Percentiles rank a stretch among this genome's conserved stretches.
These are phyloP conservation scores for Pocillopora meandrina DNA, from an alignment of 92 coral and sea anemone genomes.

Conservation along the genomic window DNA sequence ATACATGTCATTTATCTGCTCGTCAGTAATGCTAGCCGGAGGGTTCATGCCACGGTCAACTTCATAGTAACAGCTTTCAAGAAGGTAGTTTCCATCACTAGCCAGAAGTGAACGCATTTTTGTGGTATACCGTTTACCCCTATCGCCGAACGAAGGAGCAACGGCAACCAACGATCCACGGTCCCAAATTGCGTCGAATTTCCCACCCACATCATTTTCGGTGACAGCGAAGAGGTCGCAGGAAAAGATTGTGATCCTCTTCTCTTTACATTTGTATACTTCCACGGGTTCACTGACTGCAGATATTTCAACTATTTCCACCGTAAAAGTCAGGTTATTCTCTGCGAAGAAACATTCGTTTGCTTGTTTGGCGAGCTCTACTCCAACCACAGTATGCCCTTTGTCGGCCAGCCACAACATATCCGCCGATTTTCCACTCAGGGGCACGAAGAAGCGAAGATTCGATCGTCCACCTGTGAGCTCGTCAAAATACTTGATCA, in stretches of 20 bases:
- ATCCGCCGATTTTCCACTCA: constrained; percentile 74
- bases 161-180: constrained; percentile 68
- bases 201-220: constrained; percentile 44
- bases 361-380: constrained; percentile 58
- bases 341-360: constrained; percentile 65
- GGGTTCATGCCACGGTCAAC: constrained; percentile 47
- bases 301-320: constrained; percentile 30
- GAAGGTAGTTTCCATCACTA: constrained; percentile 59
- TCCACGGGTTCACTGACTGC: constrained; percentile 16
- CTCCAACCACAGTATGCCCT: constrained; percentile 74
- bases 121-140: constrained; percentile 63
- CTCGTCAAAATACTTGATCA: constrained; percentile 52
- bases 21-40: constrained; percentile 29
- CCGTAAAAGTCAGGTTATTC: constrained; percentile 52
- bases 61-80: constrained; percentile 61
- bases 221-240: constrained; percentile 49
- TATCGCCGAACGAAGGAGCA: constrained; percentile 39
- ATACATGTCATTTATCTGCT: constrained; percentile 20
- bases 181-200: constrained; percentile 82
- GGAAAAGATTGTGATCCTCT: constrained; percentile 59
- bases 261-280: constrained; percentile 43
- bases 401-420: constrained; percentile 77
- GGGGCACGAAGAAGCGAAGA: constrained; percentile 66
- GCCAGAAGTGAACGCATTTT: constrained; percentile 51
- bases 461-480: constrained; percentile 54